These are phyloP conservation scores for Poecilia gillii DNA, from an alignment of 2,797 vertebrate genomes.

Conservation along the genomic window DNA sequence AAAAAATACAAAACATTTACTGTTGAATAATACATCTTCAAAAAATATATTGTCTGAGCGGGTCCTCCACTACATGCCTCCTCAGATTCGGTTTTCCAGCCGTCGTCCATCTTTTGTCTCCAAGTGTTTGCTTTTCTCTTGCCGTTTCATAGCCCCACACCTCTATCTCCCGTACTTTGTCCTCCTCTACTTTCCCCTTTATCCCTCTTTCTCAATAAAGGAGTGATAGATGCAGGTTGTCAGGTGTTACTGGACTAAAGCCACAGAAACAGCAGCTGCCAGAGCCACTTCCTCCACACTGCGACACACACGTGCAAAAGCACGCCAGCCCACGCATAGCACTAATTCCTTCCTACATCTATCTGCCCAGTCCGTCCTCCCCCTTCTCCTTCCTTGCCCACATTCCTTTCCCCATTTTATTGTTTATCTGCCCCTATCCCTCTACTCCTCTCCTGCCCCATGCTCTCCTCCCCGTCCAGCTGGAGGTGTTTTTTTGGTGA, in stretches of 20 bases:
- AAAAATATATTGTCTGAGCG: background rate
- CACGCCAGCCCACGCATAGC: slow-evolving; percentile 31
- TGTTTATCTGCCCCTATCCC: slow-evolving; percentile 47
- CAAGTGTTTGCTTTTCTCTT: slow-evolving; percentile 28
- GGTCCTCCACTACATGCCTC: background rate
- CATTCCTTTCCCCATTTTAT: slow-evolving; percentile 54
- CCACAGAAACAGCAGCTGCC: slow-evolving; percentile 85
- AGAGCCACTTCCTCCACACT: slow-evolving; percentile 78
- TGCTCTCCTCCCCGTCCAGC: slow-evolving; percentile 78
- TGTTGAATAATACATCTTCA: background rate
- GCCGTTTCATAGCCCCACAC: slow-evolving; percentile 38
- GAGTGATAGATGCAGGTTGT: slow-evolving; percentile 88
- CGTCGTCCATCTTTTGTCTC: slow-evolving; percentile 22
- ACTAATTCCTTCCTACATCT: slow-evolving; percentile 64
- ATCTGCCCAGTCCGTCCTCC: slow-evolving; percentile 42
- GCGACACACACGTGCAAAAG: slow-evolving; percentile 63
- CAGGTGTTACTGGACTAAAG: slow-evolving; percentile 83
- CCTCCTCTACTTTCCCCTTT: slow-evolving; percentile 61
- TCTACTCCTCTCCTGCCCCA: slow-evolving; percentile 38
- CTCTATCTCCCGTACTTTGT: slow-evolving; percentile 49
- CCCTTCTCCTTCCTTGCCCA: slow-evolving; percentile 33
- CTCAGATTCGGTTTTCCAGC: slow-evolving; percentile 7
- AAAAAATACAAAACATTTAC: background rate
- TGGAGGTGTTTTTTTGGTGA: slow-evolving; percentile 84
- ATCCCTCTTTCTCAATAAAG: slow-evolving; percentile 86